phyloP scores from a whole-genome alignment of 1,140 invertebrate genomes.

The Drosophila biarmipes region DNA sequence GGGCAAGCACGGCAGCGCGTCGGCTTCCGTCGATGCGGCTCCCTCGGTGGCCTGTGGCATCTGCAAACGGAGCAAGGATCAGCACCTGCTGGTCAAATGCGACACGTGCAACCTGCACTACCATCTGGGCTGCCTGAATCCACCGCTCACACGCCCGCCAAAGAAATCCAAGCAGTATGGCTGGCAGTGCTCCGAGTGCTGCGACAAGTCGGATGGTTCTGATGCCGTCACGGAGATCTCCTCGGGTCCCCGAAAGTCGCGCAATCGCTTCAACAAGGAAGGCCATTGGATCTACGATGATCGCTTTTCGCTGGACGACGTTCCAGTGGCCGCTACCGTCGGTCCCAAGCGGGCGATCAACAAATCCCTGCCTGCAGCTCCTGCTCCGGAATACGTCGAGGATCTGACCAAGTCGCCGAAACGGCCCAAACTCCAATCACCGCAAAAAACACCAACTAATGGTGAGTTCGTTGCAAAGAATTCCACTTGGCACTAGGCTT shows the following conservation, averaged over 20 bases:
- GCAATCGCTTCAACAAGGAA: slow-evolving; percentile 90
- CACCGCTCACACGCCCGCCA: slow-evolving; percentile 95
- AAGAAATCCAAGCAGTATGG: slow-evolving; percentile 97
- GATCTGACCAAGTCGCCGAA: slow-evolving; percentile 64
- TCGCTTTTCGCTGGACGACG: slow-evolving; percentile 64
- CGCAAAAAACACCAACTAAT: slow-evolving; percentile 64
- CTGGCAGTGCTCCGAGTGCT: slow-evolving; percentile 97
- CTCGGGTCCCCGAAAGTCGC: slow-evolving; percentile 90
- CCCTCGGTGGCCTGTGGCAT: slow-evolving; percentile 87
- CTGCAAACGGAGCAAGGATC: slow-evolving; percentile 92
- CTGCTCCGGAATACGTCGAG: slow-evolving; percentile 32
- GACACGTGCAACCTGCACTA: slow-evolving; percentile 97
- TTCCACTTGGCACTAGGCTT: neutral
- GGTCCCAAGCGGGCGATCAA: slow-evolving; percentile 46
- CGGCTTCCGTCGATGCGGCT: slow-evolving; percentile 36
- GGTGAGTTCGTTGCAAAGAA: slow-evolving; percentile 28
- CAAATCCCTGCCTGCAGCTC: slow-evolving; percentile 54
- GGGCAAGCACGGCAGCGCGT: slow-evolving; percentile 19
- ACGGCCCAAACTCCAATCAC: slow-evolving; percentile 56
- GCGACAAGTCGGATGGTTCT: slow-evolving; percentile 93
- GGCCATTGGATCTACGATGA: slow-evolving; percentile 82
- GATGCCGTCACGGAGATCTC: slow-evolving; percentile 90
- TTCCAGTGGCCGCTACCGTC: slow-evolving; percentile 24
- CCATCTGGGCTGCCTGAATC: slow-evolving; percentile 96
- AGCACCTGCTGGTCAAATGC: slow-evolving; percentile 96